These are phyloP conservation scores for Meteorus sp. DNA, from an alignment of 1,140 invertebrate genomes.

Conservation along the genomic window DNA sequence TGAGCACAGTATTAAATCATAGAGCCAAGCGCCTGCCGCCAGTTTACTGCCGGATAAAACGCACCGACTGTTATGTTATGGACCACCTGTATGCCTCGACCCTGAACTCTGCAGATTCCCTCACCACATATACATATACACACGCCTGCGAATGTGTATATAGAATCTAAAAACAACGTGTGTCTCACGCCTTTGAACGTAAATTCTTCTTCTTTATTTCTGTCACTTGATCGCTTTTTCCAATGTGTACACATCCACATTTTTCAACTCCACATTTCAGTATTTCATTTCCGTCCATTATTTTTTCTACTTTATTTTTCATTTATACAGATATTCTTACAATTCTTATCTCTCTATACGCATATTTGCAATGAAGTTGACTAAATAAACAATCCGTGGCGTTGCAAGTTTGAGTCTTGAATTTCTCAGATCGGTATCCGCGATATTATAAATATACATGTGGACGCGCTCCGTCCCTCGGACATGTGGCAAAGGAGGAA, in stretches of 20 bases:
- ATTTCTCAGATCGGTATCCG: conserved; percentile 44
- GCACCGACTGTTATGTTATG: conserved; percentile 61
- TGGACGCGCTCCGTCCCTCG: conserved; percentile 23
- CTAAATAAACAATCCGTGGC: conserved; percentile 25
- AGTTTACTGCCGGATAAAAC: conserved; percentile 61
- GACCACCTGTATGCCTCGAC: conserved; percentile 61
- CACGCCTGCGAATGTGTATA: conserved; percentile 6
- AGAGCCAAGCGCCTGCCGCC: conserved; percentile 57
- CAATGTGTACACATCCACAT: no score
- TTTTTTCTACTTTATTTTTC: no score
- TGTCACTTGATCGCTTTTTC: no score
- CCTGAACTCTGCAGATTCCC: conserved; percentile 45
- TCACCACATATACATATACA: no score
- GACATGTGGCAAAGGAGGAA: background rate
- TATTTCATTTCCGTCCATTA: no score
- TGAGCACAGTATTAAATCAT: conserved; percentile 57
- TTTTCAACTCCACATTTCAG: no score
- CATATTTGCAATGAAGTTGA: background rate
- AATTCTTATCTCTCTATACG: background rate
- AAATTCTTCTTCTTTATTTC: background rate
- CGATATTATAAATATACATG: conserved; percentile 49
- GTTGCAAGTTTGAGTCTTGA: conserved; percentile 37
- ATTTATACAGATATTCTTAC: no score
- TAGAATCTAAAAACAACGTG: conserved; percentile 6
- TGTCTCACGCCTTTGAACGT: background rate